Conservation (phyloP, 2,797 vertebrate species). For the Anabacerthia variegaticeps region DNA sequence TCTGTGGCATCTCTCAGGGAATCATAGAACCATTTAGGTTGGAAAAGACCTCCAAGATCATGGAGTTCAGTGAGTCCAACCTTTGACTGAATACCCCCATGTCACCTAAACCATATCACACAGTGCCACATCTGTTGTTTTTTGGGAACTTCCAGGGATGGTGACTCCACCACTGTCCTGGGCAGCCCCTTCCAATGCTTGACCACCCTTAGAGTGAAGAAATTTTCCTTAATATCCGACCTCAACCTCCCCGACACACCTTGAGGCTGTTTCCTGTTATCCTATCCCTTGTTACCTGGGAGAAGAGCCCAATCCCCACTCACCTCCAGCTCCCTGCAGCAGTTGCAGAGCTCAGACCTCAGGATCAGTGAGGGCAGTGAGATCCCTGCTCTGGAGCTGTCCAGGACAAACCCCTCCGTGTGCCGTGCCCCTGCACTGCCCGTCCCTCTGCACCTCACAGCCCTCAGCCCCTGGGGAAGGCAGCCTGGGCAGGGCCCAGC, state of each 20-base stretch:
- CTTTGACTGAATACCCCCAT: accelerated
- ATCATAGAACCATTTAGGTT: neutral
- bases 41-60: neutral
- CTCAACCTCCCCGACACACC: neutral
- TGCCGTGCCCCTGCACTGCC: accelerated
- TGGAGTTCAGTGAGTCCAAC: accelerated
- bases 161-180: neutral
- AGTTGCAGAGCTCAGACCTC: neutral
- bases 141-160: neutral
- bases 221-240: accelerated
- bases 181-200: neutral
- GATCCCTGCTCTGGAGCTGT: neutral
- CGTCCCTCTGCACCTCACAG: neutral
- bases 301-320: neutral
- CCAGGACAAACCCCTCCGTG: accelerated
- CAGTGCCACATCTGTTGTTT: neutral
- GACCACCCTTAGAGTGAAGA: neutral
- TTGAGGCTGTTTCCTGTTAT: neutral
- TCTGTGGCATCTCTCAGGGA: neutral
- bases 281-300: too few relatives aligned
- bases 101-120: accelerated
- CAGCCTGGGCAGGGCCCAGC: neutral
- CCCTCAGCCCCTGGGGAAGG: neutral
- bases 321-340: accelerated
- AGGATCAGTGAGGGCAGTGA: accelerated